A percentile compares a stretch with the other conserved stretches of the same genome.
Evolutionary conservation across 2,888 invertebrate species (phyloP).

Genomic region (Oxyteleia sp.): DNA sequence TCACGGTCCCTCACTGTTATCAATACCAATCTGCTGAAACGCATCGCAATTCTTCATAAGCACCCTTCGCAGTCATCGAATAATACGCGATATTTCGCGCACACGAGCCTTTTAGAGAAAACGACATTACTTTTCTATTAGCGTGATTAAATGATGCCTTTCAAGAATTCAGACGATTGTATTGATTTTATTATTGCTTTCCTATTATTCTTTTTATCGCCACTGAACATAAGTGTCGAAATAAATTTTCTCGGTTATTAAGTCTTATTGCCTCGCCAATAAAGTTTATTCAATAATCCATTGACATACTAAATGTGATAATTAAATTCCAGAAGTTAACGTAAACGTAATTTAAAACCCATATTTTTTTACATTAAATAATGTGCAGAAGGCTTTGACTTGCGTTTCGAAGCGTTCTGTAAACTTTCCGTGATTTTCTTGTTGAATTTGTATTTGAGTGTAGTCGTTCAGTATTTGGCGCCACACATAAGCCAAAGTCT

Average conservation of each 20-base stretch:
- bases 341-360: too few species aligned
- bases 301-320: not conserved
- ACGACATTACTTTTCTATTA: constrained; percentile 85
- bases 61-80: constrained; percentile 80
- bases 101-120: constrained; percentile 73
- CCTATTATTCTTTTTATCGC: constrained; percentile 48
- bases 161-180: constrained; percentile 49
- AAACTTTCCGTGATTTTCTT: constrained; percentile 27
- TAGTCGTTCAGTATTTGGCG: constrained; percentile 54
- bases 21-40: constrained; percentile 85
- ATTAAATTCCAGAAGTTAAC: not conserved
- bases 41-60: constrained; percentile 86
- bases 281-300: constrained; percentile 25
- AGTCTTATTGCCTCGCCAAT: constrained; percentile 25
- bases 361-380: too few species aligned
- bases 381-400: too few species aligned
- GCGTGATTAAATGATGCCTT: constrained; percentile 81
- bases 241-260: constrained; percentile 44
- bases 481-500: constrained; percentile 55
- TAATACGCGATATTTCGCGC: constrained; percentile 76
- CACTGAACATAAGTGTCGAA: constrained; percentile 30
- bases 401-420: too few species aligned
- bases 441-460: constrained; percentile 15
- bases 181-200: constrained; percentile 50
- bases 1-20: constrained; percentile 79